Evolutionary conservation across 2,113 vertebrate species (phyloP), one percentile per base, ranked within the genome.

Genomic region (Hystrix brachyura): DNA sequence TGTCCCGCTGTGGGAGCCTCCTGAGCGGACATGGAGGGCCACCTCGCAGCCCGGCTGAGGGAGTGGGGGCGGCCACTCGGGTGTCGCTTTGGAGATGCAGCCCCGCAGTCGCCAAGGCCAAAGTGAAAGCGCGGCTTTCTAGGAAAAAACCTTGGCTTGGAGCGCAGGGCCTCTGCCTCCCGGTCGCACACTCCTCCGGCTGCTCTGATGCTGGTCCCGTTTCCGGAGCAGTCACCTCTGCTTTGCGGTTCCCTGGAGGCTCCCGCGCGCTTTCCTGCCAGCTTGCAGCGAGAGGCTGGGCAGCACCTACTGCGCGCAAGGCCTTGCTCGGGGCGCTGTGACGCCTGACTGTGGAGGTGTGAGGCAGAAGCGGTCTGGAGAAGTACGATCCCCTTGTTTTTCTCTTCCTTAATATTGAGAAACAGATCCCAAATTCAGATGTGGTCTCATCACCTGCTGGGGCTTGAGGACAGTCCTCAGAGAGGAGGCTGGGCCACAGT

Each of bases 1-100:
- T 71, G 92, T 69, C 80, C 95, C 72, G 93, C 93, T 18, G 65
- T 13, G 72, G 90, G 91, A 55, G 82, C 95, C 90, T 96, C 92
- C 79, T 90, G 81, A 93, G 90, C 80, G 65, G 95, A 97, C 93
- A 88, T 97, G 79, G 91, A 96, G 97, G 95, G 57, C 85, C 97
- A 82, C 90, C 81, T n/a, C 18, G 3, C 27, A 29, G 86, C 38
- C 94, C 87, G 69, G 97, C 94, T 92, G 91, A 78, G 69, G 32
- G 88, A 94, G 93, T 51, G 48, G 97, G 96, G 81, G 91, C 48
- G 72, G 94, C 87, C 85, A 81, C 81, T 95, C 87, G 69, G 94
- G 94, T 76, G 87, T 80, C 84, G 74, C 79, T 94, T 83, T 74
- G 76, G 85, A 96, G 94, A 94, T 89, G 69, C 85, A 76, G 79